Evolutionary conservation across 2,888 invertebrate genomes (phyloP).

Genomic region (Epistrophella euchroma): DNA sequence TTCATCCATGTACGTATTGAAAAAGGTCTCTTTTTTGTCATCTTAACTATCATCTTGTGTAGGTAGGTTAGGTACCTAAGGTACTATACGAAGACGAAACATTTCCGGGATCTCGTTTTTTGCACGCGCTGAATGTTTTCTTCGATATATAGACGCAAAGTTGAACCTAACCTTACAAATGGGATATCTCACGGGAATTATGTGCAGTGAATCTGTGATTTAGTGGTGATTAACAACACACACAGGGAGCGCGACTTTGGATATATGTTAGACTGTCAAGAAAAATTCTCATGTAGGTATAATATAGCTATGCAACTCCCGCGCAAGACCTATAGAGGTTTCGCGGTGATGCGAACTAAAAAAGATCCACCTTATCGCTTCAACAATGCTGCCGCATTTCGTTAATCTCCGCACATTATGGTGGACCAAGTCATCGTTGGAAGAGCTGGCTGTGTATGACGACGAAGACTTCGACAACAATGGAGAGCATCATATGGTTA

Average conservation of each 20-base stretch:
- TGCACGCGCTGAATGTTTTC: slow-evolving; percentile 26
- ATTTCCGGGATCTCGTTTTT: slow-evolving; percentile 68
- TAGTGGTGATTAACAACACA: slow-evolving; percentile 73
- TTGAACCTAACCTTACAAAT: slow-evolving; percentile 59
- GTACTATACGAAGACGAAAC: slow-evolving; percentile 21
- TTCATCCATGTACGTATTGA: background rate
- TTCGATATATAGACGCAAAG: background rate
- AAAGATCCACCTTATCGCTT: slow-evolving; percentile 63
- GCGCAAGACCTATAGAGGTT: slow-evolving; percentile 29
- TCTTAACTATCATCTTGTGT: slow-evolving; percentile 55
- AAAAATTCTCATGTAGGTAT: slow-evolving; percentile 30
- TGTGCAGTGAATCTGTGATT: slow-evolving; percentile 73
- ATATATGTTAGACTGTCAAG: slow-evolving; percentile 54
- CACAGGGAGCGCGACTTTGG: slow-evolving; percentile 39
- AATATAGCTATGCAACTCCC: slow-evolving; percentile 44
- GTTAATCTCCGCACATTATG: slow-evolving; percentile 73
- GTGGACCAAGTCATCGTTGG: slow-evolving; percentile 43
- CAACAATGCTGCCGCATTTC: slow-evolving; percentile 69
- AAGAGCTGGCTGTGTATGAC: background rate
- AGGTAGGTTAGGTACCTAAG: background rate
- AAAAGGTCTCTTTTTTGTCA: slow-evolving; percentile 62
- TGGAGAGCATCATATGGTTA: slow-evolving; percentile 33
- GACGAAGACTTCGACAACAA: slow-evolving; percentile 49
- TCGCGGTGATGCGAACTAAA: background rate
- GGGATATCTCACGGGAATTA: slow-evolving; percentile 73